phyloP scores from a whole-genome alignment of 2,797 vertebrate genomes.

The Sebastolobus alascanus region DNA sequence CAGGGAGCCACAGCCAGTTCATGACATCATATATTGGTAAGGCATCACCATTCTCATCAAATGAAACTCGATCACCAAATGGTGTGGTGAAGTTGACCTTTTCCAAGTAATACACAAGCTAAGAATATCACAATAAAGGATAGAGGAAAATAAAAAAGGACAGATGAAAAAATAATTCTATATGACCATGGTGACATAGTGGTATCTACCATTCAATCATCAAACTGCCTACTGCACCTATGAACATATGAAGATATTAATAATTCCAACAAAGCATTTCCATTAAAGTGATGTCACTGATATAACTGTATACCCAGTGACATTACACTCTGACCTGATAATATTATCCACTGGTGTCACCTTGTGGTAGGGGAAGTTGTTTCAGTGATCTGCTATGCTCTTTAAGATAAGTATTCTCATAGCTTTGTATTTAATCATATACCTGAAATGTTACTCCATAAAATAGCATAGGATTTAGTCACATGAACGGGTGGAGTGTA shows the following conservation, averaged over 20 bases:
- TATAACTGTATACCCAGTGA: background rate
- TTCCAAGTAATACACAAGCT: constrained; percentile 32
- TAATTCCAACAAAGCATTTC: background rate
- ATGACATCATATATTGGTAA: constrained; percentile 82
- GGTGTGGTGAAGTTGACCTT: constrained; percentile 76
- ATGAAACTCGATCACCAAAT: constrained; percentile 81
- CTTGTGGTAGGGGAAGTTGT: too few species aligned
- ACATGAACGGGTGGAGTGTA: background rate
- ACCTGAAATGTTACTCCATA: background rate
- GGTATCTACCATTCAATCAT: background rate
- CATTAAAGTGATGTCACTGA: background rate
- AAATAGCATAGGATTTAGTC: background rate
- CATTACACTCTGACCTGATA: background rate
- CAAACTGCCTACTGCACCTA: background rate
- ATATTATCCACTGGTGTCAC: background rate
- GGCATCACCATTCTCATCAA: constrained; percentile 81
- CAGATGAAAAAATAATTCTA: background rate
- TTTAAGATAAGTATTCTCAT: background rate
- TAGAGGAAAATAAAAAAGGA: background rate
- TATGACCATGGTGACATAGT: background rate
- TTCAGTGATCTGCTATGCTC: background rate
- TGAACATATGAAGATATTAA: too few species aligned
- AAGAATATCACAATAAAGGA: background rate
- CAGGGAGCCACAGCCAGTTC: constrained; percentile 77
- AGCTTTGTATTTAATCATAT: background rate